Evolutionary conservation across 2,797 vertebrate species (phyloP).

Genomic region (Esox lucius): DNA sequence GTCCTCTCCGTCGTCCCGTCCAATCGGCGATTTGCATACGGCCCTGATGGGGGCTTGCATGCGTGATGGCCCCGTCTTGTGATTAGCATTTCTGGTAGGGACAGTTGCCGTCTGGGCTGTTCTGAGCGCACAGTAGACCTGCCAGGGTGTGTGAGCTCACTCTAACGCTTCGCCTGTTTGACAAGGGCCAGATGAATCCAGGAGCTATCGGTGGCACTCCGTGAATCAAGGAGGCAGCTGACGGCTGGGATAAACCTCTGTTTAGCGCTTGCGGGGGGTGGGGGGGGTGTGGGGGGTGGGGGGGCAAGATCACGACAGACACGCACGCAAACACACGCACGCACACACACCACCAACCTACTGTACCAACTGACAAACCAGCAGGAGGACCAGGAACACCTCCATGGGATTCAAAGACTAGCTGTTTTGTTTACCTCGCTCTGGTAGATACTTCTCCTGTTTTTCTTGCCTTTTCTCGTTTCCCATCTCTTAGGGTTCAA

Average conservation of each 20-base stretch:
- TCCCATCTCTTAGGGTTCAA: too few relatives aligned
- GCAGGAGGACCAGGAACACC: too few relatives aligned
- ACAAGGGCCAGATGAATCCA: constrained; percentile 99
- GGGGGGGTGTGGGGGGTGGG: too few relatives aligned
- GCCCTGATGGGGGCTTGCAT: constrained; percentile 68
- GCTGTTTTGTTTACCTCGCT: too few relatives aligned
- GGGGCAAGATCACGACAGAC: constrained; percentile 81
- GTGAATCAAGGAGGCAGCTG: constrained; percentile 99
- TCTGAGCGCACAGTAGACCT: constrained; percentile 90
- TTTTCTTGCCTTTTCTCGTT: too few relatives aligned
- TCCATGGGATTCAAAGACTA: too few relatives aligned
- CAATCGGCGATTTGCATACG: constrained; percentile 64
- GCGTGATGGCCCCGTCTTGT: constrained; percentile 68
- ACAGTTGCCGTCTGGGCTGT: constrained; percentile 83
- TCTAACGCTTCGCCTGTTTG: constrained; percentile 91
- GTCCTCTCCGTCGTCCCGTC: constrained; percentile 49
- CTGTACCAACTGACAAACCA: background rate
- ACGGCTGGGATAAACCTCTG: constrained; percentile 98
- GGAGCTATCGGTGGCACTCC: constrained; percentile 93
- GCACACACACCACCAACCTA: background rate
- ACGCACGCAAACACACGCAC: constrained; percentile 60
- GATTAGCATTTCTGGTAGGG: constrained; percentile 80
- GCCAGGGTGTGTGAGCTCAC: constrained; percentile 87
- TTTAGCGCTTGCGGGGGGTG: constrained; percentile 80
- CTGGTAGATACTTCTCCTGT: too few relatives aligned